Conservation (phyloP, 2,113 vertebrate species). For the Dasypus novemcinctus region DNA sequence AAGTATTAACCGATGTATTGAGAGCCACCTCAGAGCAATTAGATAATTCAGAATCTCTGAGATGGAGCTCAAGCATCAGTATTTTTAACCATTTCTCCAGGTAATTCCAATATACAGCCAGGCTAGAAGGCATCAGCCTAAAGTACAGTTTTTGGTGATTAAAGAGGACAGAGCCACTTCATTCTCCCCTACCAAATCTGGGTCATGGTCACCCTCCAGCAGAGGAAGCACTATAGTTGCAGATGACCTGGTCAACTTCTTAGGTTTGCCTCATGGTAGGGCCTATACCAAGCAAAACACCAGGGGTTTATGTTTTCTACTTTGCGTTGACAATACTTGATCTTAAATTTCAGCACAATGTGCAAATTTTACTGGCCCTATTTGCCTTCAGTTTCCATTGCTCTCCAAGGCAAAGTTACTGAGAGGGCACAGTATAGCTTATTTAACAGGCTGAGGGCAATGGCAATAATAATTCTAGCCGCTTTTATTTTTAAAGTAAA, state of each 20-base stretch:
- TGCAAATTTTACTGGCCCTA: not conserved
- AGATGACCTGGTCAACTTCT: not conserved
- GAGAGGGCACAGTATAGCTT: slow-evolving; percentile 32
- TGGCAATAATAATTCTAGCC: not conserved
- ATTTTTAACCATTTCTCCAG: not conserved
- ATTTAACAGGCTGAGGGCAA: not conserved
- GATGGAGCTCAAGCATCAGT: not conserved
- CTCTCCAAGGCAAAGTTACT: not conserved
- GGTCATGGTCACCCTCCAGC: not conserved
- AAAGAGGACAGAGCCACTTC: not conserved
- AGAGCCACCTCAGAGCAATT: not conserved
- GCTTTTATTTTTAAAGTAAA: not conserved
- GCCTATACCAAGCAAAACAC: not conserved
- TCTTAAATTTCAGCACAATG: not conserved
- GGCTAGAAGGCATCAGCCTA: not conserved
- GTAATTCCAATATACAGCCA: not conserved
- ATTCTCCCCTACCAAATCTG: not conserved
- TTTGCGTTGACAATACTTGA: not conserved
- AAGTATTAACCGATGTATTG: not conserved
- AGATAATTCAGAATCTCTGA: not conserved
- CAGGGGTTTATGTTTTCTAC: not conserved
- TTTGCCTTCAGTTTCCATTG: not conserved
- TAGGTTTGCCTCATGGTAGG: not conserved
- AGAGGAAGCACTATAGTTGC: not conserved
- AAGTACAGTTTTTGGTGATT: not conserved